These are phyloP conservation scores for Choloepus hoffmanni DNA, from an alignment of 2,113 vertebrate genomes.

Conservation along the genomic window DNA sequence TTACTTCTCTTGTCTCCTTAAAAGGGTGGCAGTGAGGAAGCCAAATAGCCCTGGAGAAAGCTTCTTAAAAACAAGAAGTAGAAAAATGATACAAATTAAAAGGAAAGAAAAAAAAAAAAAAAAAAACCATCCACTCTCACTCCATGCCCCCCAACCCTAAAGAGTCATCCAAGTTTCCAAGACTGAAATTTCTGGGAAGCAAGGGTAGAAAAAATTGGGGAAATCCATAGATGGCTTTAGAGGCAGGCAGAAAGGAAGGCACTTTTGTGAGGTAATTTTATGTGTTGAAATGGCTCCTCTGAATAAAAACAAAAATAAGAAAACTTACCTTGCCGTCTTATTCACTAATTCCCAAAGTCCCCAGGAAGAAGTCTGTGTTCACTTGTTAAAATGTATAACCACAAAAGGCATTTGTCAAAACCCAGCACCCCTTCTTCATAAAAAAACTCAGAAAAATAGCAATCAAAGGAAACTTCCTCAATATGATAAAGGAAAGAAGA, in stretches of 20 bases:
- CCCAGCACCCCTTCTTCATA: too few species aligned
- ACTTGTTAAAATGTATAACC: neutral
- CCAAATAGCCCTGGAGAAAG: neutral
- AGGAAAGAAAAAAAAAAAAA: neutral
- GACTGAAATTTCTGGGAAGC: neutral
- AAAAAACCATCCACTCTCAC: neutral
- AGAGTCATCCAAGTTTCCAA: neutral
- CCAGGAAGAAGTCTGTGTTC: neutral
- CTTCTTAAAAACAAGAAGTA: neutral
- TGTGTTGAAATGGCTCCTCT: neutral
- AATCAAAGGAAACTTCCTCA: too few species aligned
- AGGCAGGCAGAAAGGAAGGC: neutral
- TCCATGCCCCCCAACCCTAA: neutral
- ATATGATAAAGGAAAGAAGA: too few species aligned
- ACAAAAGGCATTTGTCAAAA: too few species aligned
- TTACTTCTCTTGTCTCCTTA: neutral
- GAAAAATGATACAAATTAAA: neutral
- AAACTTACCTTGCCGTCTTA: neutral
- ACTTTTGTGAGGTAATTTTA: neutral
- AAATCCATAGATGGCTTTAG: neutral
- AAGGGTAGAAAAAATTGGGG: neutral
- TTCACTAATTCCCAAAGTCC: neutral
- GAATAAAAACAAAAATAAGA: conserved; percentile 36
- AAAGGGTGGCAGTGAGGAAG: neutral
- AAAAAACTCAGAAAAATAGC: too few species aligned